Base-by-base conservation (phyloP, 2,888 invertebrate species). In the Lymantria monacha region DNA sequence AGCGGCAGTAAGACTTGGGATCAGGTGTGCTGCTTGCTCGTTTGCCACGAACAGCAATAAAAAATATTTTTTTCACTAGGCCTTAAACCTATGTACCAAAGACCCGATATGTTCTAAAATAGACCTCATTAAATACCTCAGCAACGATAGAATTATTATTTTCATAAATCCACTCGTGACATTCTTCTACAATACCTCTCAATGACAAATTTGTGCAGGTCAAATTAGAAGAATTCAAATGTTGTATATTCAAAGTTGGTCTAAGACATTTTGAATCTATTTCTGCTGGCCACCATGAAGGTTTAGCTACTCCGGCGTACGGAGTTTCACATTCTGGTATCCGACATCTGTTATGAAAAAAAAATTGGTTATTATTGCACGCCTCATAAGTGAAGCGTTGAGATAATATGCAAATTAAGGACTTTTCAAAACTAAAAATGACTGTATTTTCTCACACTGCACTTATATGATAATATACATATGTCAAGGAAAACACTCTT, bases 91-190 rank as follows among this genome's bases (percentile, higher is more conserved):
- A 5, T 22, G 22, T 5, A 2, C 22, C 2, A 5, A 22, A 5
- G 22, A 2, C 5, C 5, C 22, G 22, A 22, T 5, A 22, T 22
- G 22, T 2, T 2, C 22, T 22, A 22, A 22, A 5, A 22, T 5
- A 5, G 22, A 3, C 22, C 22, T 5, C 5, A 22, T 22, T 22
- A 46, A 70, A 63, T 70, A 87, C 87, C 70, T 79, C 81, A 37
- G 85, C 67, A 3, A 85, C 76, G 14, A 84, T 80, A 1, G 87
- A 85, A 66, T 87, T 81, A 33, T 76, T 64, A 47, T 76, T 79
- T 59, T 83, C 85, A 49, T 85, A 87, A 38, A 85, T 66, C 86
- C 86, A 87, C 45, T 83, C 74, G n/a, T 71, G 61, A 48, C 87
- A 87, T 46, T 78, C 67, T 49, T 74, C 76, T n/a, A 79, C 57